Percentiles rank a stretch among this genome's conserved stretches.
Evolutionary conservation across 2,113 vertebrate species (phyloP).

Genomic region (Coregonus clupeaformis): DNA sequence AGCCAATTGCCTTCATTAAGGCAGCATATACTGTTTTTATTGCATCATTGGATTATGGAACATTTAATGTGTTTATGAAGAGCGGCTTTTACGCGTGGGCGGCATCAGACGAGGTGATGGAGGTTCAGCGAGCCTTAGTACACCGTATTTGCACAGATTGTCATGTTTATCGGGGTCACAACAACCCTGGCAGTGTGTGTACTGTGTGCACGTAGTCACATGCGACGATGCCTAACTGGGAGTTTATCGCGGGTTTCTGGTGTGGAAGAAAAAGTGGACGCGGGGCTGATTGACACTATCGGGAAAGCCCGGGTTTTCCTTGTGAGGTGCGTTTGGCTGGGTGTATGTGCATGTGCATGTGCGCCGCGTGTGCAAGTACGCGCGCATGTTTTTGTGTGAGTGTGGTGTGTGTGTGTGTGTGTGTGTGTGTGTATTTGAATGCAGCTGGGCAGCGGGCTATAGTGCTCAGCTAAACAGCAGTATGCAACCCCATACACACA

Average conservation of each 20-base stretch:
- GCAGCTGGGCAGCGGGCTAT: conserved; percentile 32
- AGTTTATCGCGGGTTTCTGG: conserved; percentile 47
- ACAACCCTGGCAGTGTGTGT: conserved; percentile 31
- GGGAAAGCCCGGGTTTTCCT: conserved; percentile 70
- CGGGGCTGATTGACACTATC: conserved; percentile 46
- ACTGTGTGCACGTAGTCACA: conserved; percentile 44
- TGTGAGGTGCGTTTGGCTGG: conserved; percentile 33
- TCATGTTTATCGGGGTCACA: conserved; percentile 51
- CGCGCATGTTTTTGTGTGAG: too few relatives aligned
- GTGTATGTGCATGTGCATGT: conserved; percentile 7
- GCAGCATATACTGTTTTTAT: conserved; percentile 33
- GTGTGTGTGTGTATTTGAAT: conserved; percentile 19
- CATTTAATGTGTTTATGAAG: conserved; percentile 51
- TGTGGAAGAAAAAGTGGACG: conserved; percentile 44
- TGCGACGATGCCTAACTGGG: conserved; percentile 23
- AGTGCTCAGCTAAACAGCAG: conserved; percentile 39
- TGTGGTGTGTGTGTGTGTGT: too few relatives aligned
- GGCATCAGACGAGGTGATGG: conserved; percentile 17
- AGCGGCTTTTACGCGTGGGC: conserved; percentile 50
- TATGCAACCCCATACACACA: conserved; percentile 30
- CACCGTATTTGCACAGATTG: conserved; percentile 47
- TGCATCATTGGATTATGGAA: conserved; percentile 54
- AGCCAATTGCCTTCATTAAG: conserved; percentile 14
- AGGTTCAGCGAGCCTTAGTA: not conserved
- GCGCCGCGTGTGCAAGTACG: not conserved